Evolutionary conservation across 1,140 invertebrate genomes (phyloP), one percentile per base, ranked within the genome.

Genomic region (Neuroterus valhalla): DNA sequence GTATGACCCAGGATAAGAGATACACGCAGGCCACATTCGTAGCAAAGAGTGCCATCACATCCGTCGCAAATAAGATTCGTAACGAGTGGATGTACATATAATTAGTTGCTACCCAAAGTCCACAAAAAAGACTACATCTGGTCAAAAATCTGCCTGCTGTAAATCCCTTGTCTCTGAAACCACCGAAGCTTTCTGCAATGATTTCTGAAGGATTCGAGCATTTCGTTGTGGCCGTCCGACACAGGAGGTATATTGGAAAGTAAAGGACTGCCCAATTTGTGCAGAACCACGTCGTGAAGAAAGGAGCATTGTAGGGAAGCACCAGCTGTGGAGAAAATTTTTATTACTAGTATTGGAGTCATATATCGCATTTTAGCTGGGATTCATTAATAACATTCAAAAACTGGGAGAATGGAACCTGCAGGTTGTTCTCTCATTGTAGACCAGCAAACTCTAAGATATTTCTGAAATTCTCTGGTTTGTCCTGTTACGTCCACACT

Each of bases 11-110:
- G 1, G 97, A 98, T 2, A 99, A 91, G 10, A 98, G 91, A 88
- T 98, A 99, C 71, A 97, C 96, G 85, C 96, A 97, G 10, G 96
- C 95, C 4, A 98, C 96, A 80, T 97, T 98, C 19, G 97, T 97
- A 14, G 97, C 96, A 84, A 97, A 98, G 12, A 99, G 90, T 1
- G 96, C 95, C 91, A 98, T 95, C 3, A 97, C 96, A 85, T 98
- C 97, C 0, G 97, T 98, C 1, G 96, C 95, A 70, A 96, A 91
- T 2, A 98, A 90, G 75, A 96, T 96, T 77, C 94, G 91, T 78
- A 98, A 89, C 0, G 96, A 95, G 82, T 96, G 93, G 43, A 96
- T 95, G 87, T 98, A 97, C 92, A 98, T 94, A 86, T 97, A 98
- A 85, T 97, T 96, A 14, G 96, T 97, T n/a, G 94, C 92, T 26